Percentiles rank a stretch among this genome's conserved stretches.
Evolutionary conservation across 2,888 invertebrate species (phyloP).

Genomic region (Cataglyphis cursor): DNA sequence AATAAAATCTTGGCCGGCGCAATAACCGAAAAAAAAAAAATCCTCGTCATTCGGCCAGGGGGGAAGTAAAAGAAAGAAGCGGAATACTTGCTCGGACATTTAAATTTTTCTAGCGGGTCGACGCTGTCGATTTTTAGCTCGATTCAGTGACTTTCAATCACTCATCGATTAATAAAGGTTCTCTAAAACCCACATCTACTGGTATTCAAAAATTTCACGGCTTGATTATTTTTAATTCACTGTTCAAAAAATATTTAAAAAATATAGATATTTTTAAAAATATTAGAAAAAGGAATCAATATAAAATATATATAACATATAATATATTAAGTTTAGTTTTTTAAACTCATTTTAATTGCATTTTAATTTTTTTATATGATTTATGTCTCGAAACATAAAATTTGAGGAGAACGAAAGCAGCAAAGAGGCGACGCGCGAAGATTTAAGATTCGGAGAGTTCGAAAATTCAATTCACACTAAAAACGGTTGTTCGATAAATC

Average conservation of each 20-base stretch:
- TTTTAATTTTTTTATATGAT: not conserved
- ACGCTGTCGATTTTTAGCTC: not conserved
- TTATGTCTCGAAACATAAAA: not conserved
- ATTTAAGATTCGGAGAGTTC: constrained; percentile 43
- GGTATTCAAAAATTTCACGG: not conserved
- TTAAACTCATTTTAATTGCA: not conserved
- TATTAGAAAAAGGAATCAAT: not conserved
- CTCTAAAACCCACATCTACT: not conserved
- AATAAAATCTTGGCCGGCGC: constrained; percentile 36
- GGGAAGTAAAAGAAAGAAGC: too few species aligned
- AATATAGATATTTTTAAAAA: not conserved
- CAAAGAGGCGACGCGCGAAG: not conserved
- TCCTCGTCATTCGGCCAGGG: not conserved
- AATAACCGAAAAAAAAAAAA: constrained; percentile 43
- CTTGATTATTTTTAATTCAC: constrained; percentile 2
- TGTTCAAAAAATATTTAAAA: not conserved
- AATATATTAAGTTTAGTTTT: not conserved
- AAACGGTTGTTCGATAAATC: constrained; percentile 62
- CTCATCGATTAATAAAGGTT: not conserved
- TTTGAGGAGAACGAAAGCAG: not conserved
- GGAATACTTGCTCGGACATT: not conserved
- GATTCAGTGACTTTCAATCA: not conserved
- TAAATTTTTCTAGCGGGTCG: constrained; percentile 3
- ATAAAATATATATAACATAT: not conserved
- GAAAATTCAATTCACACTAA: constrained; percentile 56